phyloP scores from a whole-genome alignment of 2,888 invertebrate genomes.

The Acanthosepion pharaonis region DNA sequence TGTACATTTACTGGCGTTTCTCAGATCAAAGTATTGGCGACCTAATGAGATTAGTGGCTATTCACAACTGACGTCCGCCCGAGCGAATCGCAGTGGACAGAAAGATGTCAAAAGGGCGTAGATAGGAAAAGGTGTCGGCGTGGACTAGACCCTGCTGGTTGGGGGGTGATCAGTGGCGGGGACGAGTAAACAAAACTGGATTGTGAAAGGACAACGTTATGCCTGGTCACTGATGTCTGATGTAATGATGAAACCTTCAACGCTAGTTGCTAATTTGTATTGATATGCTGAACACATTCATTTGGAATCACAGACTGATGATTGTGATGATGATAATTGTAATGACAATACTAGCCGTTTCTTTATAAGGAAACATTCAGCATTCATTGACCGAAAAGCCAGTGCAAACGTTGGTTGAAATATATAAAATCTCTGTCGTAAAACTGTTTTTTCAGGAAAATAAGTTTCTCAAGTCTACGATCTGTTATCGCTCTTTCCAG shows the following conservation, averaged over 20 bases:
- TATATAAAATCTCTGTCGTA: no score
- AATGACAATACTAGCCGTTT: neutral
- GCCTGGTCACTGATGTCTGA: neutral
- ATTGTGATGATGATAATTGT: neutral
- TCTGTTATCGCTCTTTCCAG: no score
- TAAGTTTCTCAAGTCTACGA: no score
- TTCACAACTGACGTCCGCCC: slow-evolving; percentile 21
- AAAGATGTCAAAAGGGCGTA: neutral
- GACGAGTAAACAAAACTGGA: neutral
- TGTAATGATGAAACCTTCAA: neutral
- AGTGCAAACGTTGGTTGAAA: no score
- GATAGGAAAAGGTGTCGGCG: neutral
- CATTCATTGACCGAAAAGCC: no score
- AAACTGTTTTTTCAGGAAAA: no score
- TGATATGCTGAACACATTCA: neutral
- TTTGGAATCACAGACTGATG: neutral
- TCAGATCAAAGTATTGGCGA: neutral
- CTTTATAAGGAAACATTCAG: no score
- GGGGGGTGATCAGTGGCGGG: neutral
- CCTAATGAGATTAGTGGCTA: neutral
- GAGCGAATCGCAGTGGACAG: slow-evolving; percentile 18
- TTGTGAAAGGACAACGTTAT: neutral
- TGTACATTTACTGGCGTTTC: slow-evolving; percentile 33
- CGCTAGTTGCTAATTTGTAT: neutral
- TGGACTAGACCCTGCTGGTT: neutral